Evolutionary conservation across 2,113 vertebrate genomes (phyloP), one percentile per base, ranked within the genome.

Genomic region (Ploceus nigricollis): DNA sequence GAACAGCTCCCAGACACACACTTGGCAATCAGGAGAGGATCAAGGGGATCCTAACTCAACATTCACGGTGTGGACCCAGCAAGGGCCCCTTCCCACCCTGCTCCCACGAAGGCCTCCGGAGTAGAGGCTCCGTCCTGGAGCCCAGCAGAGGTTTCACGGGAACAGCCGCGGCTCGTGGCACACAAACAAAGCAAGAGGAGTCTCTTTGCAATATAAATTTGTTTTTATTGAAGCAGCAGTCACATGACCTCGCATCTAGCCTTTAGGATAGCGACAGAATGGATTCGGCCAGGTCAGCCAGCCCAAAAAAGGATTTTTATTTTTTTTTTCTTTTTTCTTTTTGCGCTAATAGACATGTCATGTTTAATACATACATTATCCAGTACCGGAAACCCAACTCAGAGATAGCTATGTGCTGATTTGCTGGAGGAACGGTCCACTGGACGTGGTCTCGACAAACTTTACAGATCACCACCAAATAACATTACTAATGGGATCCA

Each of bases 211-310:
- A 98, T 98, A 98, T 98, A 98, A 97, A 98, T 96, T 97, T 96
- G 97, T 96, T 98, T 98, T 97, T 98, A 98, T 98, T 98, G 98
- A 98, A 98, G 98, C 98, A 98, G 97, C 97, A 98, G 98, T 98
- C 97, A 98, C 98, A 98, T 97, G 98, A 98, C 96, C 97, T 98
- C 93, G 94, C 97, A 97, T 97, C 98, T 98, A 98, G 97, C 94
- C 96, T 98, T 97, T 97, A 97, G 94, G 92, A 96, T 96, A 98
- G 98, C 97, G 40, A 98, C 96, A 97, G 96, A 97, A 94, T 85
- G 96, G 96, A 96, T 95, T 94, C 14, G 94, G 95, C 95, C 94
- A 89, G 95, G 82, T 97, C 92, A 98, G 97, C 95, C 97, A 97
- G 96, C 91, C 97, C 97, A 93, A 95, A 97, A 93, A 97, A 96